phyloP scores from a whole-genome alignment of 2,113 vertebrate species.

The Cyphomyrus plagiostoma region DNA sequence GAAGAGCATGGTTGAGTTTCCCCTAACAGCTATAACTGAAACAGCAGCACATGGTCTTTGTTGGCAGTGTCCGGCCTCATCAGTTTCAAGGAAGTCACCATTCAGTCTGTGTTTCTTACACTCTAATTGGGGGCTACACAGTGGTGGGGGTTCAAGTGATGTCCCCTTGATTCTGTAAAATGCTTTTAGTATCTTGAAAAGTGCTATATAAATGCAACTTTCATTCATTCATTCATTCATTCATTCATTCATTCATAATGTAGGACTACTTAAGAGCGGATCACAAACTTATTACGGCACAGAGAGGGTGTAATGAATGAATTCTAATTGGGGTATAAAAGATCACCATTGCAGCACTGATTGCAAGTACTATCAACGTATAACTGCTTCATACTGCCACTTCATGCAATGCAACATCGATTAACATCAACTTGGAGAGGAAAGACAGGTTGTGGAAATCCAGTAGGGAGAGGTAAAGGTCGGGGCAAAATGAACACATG shows the following conservation, averaged over 20 bases:
- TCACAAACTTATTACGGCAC: too few relatives aligned
- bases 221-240: too few relatives aligned
- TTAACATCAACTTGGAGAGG: not conserved
- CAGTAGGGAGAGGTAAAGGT: not conserved
- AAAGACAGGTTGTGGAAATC: not conserved
- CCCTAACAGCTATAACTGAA: not conserved
- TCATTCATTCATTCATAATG: not conserved
- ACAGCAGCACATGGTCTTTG: not conserved
- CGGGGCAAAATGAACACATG: not conserved
- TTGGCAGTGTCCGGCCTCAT: not conserved
- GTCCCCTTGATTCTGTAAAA: too few relatives aligned
- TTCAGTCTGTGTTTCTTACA: not conserved
- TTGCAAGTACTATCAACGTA: not conserved
- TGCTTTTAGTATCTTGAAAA: too few relatives aligned
- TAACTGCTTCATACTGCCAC: not conserved
- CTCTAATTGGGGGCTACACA: not conserved
- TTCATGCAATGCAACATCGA: not conserved
- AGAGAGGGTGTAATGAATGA: not conserved
- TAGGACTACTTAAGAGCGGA: not conserved
- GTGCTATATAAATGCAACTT: too few relatives aligned
- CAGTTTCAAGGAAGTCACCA: not conserved
- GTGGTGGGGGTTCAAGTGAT: too few relatives aligned
- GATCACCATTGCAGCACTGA: not conserved
- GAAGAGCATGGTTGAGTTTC: not conserved
- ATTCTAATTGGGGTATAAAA: not conserved